A percentile compares a stretch with the other conserved stretches of the same genome.
These are phyloP conservation scores for Astropecten irregularis DNA, from an alignment of 53 echinoderm and acorn worm genomes.

Conservation along the genomic window DNA sequence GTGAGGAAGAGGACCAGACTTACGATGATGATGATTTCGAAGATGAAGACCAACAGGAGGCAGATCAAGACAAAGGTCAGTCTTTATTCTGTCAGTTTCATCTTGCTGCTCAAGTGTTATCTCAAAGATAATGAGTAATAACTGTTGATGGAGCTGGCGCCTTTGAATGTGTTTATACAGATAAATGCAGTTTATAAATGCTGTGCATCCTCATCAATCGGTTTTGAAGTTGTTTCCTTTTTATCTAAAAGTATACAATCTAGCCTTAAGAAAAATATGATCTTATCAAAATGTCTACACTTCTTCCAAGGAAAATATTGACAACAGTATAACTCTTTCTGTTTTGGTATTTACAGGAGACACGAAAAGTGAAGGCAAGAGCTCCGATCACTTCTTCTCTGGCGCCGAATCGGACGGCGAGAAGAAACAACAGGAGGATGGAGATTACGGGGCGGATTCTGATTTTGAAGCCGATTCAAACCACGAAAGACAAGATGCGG, in stretches of 20 bases:
- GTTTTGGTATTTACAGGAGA: no score
- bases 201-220: no score
- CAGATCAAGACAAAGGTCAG: conserved; percentile 27
- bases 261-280: no score
- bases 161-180: no score
- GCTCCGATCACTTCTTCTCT: conserved; percentile 67
- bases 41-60: conserved; percentile 52
- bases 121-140: background rate
- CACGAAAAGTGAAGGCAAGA: conserved; percentile 17
- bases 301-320: no score
- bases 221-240: no score
- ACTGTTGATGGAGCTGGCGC: no score
- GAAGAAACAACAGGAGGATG: conserved; percentile 40
- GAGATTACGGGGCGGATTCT: conserved; percentile 22
- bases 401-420: conserved; percentile 68
- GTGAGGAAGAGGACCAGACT: background rate
- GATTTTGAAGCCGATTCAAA: conserved; percentile 73
- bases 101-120: no score
- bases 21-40: conserved; percentile 73
- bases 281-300: no score
- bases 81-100: background rate
- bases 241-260: no score
- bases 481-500: conserved; percentile 35
- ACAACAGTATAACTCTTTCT: no score
- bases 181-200: no score